These are phyloP conservation scores for Sylvicapra grimmia DNA, from an alignment of 2,113 vertebrate genomes.

Conservation along the genomic window DNA sequence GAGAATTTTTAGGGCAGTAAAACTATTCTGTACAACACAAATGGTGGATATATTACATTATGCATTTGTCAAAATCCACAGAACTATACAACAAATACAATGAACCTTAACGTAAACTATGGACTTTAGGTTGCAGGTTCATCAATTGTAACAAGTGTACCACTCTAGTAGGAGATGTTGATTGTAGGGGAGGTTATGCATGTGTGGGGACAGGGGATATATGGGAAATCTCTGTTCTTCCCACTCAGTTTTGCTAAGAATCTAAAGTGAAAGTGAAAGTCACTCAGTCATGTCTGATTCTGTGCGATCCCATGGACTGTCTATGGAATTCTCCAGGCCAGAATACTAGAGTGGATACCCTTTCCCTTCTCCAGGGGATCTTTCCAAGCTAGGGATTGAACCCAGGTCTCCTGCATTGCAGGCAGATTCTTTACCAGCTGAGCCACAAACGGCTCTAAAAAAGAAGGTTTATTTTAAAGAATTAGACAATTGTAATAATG, in stretches of 20 bases:
- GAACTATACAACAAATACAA: background rate
- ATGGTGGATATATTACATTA: background rate
- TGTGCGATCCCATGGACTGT: rapidly evolving
- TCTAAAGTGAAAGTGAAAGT: background rate
- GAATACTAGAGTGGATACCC: background rate
- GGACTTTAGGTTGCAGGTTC: background rate
- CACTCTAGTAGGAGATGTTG: background rate
- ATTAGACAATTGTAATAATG: background rate
- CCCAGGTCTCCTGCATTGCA: background rate
- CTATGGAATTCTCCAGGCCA: background rate
- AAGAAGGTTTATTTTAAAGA: background rate
- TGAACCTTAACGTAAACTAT: background rate
- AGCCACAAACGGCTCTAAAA: background rate
- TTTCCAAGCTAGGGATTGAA: background rate
- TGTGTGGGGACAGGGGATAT: too few relatives aligned
- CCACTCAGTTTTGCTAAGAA: background rate
- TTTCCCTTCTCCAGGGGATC: background rate
- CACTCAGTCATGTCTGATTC: background rate
- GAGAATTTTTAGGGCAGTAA: background rate
- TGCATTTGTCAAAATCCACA: background rate
- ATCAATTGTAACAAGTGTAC: background rate
- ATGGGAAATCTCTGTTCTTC: background rate
- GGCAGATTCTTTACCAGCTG: background rate
- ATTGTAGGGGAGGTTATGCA: too few relatives aligned
- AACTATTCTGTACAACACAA: background rate